Evolutionary conservation across 2,113 vertebrate species (phyloP).

Genomic region (Odontesthes bonariensis): DNA sequence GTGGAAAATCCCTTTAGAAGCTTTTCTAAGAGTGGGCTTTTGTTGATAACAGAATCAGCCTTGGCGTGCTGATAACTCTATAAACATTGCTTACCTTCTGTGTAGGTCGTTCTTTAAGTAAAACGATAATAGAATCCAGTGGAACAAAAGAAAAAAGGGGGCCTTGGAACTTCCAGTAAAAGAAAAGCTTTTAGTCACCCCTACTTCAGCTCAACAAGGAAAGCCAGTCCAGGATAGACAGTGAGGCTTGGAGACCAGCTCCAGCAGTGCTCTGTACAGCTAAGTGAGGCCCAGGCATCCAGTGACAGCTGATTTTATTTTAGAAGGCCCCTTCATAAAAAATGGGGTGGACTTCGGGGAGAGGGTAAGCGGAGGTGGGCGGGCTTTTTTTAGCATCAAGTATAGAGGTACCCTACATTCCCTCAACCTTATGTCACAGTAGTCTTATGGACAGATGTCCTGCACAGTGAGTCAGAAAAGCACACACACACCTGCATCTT

Average conservation of each 20-base stretch:
- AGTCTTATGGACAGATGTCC: constrained; percentile 53
- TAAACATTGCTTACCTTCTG: constrained; percentile 58
- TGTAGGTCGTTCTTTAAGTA: neutral
- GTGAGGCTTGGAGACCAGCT: constrained; percentile 89
- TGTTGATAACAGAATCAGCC: constrained; percentile 17
- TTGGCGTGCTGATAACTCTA: constrained; percentile 17
- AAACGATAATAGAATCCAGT: constrained; percentile 60
- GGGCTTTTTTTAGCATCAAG: constrained; percentile 86
- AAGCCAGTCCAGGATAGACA: constrained; percentile 61
- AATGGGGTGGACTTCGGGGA: constrained; percentile 59
- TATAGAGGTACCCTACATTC: constrained; percentile 84
- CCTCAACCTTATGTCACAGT: constrained; percentile 81
- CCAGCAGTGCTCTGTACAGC: constrained; percentile 79
- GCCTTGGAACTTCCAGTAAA: constrained; percentile 9
- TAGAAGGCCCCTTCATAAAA: constrained; percentile 75
- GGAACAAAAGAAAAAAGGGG: constrained; percentile 4
- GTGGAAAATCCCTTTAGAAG: constrained; percentile 31
- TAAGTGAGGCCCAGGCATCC: constrained; percentile 79
- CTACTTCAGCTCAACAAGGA: neutral
- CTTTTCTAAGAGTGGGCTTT: constrained; percentile 3
- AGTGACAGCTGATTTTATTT: constrained; percentile 90
- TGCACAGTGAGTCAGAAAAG: constrained; percentile 14
- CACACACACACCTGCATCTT: neutral
- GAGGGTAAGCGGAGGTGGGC: constrained; percentile 51
- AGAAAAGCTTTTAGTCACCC: neutral